Conservation (phyloP, 2,888 invertebrate species). For the Agonopterix heracliana region DNA sequence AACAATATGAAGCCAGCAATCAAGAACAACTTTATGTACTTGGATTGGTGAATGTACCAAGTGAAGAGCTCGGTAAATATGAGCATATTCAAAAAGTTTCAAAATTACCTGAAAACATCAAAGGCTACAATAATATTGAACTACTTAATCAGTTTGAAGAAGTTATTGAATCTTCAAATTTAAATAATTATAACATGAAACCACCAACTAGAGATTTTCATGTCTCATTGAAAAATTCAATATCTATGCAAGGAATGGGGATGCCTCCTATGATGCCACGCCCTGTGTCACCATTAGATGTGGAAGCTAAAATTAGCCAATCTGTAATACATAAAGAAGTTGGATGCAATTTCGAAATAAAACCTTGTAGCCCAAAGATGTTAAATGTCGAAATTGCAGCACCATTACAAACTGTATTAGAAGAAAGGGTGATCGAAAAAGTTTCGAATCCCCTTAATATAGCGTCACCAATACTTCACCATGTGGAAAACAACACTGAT, state of each 20-base stretch:
- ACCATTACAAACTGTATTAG: constrained; percentile 51
- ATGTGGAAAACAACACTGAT: constrained; percentile 31
- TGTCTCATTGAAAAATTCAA: constrained; percentile 23
- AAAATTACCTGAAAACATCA: constrained; percentile 70
- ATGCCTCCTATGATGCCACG: constrained; percentile 28
- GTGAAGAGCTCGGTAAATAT: constrained; percentile 67
- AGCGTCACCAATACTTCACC: constrained; percentile 35
- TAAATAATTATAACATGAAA: constrained; percentile 32
- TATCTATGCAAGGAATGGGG: constrained; percentile 25
- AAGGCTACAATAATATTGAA: constrained; percentile 67
- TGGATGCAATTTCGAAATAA: constrained; percentile 73
- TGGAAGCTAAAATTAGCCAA: constrained; percentile 72
- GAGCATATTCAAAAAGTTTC: constrained; percentile 71
- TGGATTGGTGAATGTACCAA: constrained; percentile 64
- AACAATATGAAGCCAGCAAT: constrained; percentile 36
- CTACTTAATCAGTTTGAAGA: constrained; percentile 67
- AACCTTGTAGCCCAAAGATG: constrained; percentile 71
- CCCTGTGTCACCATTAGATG: constrained; percentile 65
- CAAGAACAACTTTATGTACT: constrained; percentile 68
- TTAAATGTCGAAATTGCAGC: constrained; percentile 62
- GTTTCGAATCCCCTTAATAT: constrained; percentile 50
- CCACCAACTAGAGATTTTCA: constrained; percentile 31
- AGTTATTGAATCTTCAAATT: constrained; percentile 58
- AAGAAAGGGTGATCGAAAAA: constrained; percentile 63
- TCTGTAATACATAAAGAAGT: constrained; percentile 74